Base-by-base conservation (phyloP, 2,888 invertebrate species). In the Noctua fimbriata region DNA sequence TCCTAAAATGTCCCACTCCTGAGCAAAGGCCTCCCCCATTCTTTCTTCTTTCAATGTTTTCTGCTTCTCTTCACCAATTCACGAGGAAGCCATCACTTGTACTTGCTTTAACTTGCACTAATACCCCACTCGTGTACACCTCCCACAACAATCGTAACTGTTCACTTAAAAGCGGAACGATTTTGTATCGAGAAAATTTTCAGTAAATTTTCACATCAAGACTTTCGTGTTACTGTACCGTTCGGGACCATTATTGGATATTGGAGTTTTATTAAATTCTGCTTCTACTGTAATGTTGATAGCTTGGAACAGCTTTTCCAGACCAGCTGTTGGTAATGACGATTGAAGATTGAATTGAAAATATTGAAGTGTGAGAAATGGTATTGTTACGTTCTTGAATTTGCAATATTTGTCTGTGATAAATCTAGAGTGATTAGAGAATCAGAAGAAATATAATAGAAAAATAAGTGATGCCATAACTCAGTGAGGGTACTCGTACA, bases 111-210 rank as follows among this genome's bases (percentile, higher is more conserved):
- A 9, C 9, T 14, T 21, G 21, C 12, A 12, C 24, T 63, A 67
- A 72, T 28, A 32, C 28, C 28, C 41, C 70, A 78, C 32, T 55
- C 18, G 44, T 86, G 83, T 60, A 67, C 21, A 52, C 79, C 55
- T n/a, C 5, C 24, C 82, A 21, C 24, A 80, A 82, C 52, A 67
- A 58, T 41, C 16, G 76, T 76, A 79, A 81, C 70, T 76, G 79
- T 82, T 86, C 80, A 88, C 84, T 87, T 84, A 81, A 88, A 85
- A 73, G 79, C 67, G 66, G 70, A 88, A 88, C 84, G 66, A 89
- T 90, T 87, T 89, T 90, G 89, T 89, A 87, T 89, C 86, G 81
- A 87, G 82, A 85, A 88, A 81, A 86, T 87, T 87, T 87, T 78
- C 83, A 81, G 82, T 76, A 71, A 87, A 86, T 85, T 90, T 87